Percentiles rank a stretch among this genome's conserved stretches.
Evolutionary conservation across 2,888 invertebrate species (phyloP).

Genomic region (Aporophyla lueneburgensis): DNA sequence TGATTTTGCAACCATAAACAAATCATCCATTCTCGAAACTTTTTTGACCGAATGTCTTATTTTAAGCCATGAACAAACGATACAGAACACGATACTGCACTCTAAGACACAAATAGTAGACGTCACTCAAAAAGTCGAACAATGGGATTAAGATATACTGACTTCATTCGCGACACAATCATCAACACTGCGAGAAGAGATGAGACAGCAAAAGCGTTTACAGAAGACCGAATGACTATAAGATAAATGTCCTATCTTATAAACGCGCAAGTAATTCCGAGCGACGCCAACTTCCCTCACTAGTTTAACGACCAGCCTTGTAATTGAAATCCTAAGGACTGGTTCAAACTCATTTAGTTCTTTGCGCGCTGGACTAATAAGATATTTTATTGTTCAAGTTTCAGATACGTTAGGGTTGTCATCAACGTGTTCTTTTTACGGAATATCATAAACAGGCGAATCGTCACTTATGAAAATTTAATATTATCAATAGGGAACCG

Average conservation of each 20-base stretch:
- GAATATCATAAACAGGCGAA: not conserved
- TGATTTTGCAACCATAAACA: no score
- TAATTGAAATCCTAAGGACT: slow-evolving; percentile 48
- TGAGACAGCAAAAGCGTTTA: not conserved
- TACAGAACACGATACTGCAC: no score
- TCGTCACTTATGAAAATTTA: no score
- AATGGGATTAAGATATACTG: no score
- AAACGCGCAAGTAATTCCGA: not conserved
- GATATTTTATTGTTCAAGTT: slow-evolving; percentile 60
- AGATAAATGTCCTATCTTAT: not conserved
- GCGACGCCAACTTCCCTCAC: slow-evolving; percentile 16
- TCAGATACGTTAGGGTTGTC: slow-evolving; percentile 23
- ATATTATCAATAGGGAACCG: no score
- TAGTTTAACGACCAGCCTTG: slow-evolving; percentile 14
- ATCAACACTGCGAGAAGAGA: not conserved
- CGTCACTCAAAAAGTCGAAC: no score
- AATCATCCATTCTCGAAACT: no score
- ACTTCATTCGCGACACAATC: not conserved
- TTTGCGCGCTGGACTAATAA: slow-evolving; percentile 46
- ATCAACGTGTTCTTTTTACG: not conserved
- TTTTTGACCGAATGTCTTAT: no score
- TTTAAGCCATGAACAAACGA: no score
- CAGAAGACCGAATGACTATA: not conserved
- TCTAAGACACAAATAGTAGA: no score
- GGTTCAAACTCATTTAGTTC: slow-evolving; percentile 46